Conservation (phyloP, 2,113 vertebrate species). For the Callocephalon fimbriatum region DNA sequence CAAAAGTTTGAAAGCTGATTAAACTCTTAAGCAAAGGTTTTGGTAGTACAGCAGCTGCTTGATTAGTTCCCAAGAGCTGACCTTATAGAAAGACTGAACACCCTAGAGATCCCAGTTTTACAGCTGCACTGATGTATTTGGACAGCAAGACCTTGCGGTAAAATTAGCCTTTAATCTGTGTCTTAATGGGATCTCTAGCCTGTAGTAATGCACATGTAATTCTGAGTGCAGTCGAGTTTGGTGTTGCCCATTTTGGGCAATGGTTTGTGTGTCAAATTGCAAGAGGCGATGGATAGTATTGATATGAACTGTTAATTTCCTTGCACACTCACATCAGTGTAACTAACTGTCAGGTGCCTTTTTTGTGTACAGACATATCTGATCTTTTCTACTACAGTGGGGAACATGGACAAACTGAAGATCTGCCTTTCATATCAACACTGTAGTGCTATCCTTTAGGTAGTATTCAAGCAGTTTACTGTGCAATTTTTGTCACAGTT, state of each 20-base stretch:
- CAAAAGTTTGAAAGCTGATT: background rate
- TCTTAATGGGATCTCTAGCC: constrained; percentile 18
- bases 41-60: constrained; percentile 11
- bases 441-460: background rate
- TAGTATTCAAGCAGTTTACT: background rate
- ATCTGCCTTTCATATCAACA: background rate
- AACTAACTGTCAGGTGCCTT: constrained; percentile 46
- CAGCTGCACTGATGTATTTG: constrained; percentile 42
- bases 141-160: constrained; percentile 13
- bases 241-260: background rate
- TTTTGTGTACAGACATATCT: constrained; percentile 14
- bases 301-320: background rate
- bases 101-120: constrained; percentile 25
- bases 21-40: background rate
- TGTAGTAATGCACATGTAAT: background rate
- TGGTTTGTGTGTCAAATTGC: background rate
- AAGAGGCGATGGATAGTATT: background rate
- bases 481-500: background rate
- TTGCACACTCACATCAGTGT: background rate
- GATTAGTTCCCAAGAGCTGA: background rate
- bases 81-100: background rate
- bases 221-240: background rate
- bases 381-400: background rate
- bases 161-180: constrained; percentile 41
- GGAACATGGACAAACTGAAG: background rate